These are phyloP conservation scores for Falco berigora DNA, from an alignment of 2,797 vertebrate species.

Conservation along the genomic window DNA sequence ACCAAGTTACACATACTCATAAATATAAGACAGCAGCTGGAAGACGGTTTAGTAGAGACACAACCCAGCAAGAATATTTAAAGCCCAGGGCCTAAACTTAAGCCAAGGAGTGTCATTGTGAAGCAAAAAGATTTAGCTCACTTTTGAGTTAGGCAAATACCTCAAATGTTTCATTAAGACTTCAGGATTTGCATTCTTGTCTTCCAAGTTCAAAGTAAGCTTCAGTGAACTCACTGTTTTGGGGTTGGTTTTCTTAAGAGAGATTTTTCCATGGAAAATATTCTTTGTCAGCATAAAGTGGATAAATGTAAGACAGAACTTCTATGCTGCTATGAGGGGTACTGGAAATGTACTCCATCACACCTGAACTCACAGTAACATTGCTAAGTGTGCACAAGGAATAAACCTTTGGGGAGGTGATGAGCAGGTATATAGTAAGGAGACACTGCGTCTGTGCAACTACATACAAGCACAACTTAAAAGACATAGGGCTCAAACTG, in stretches of 20 bases:
- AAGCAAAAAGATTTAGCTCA: not conserved
- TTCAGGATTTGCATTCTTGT: not conserved
- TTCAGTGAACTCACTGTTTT: not conserved
- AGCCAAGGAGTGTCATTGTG: not conserved
- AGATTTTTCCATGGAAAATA: not conserved
- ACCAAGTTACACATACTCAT: not conserved
- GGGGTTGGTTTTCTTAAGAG: not conserved
- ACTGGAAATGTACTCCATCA: no score
- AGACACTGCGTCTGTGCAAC: not conserved
- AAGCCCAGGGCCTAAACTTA: not conserved
- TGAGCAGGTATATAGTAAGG: not conserved
- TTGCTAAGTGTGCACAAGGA: not conserved
- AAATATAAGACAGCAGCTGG: not conserved
- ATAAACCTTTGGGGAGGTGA: not conserved
- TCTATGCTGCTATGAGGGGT: not conserved
- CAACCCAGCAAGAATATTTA: not conserved
- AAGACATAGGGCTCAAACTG: not conserved
- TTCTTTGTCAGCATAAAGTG: not conserved
- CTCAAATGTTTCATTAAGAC: not conserved
- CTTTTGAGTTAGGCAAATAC: not conserved
- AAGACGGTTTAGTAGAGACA: not conserved
- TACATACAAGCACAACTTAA: not conserved
- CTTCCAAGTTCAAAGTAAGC: not conserved
- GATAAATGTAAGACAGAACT: not conserved
- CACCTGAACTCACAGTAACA: not conserved